Base-by-base conservation (phyloP, 2,797 vertebrate genomes). In the Macroramphosus scolopax region DNA sequence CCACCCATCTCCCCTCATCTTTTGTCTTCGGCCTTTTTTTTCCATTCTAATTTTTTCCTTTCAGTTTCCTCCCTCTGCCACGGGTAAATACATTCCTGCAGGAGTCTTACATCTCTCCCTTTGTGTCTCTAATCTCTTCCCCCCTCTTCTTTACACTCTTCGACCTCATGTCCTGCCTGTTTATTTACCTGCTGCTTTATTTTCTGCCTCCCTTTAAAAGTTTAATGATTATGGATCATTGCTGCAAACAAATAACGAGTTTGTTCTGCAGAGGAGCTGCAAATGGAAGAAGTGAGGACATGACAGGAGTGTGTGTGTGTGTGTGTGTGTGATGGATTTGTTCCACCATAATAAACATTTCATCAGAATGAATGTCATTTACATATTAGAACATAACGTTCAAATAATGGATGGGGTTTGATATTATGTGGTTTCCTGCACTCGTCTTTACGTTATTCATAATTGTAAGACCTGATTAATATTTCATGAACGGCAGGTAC, bases 161-260 rank as follows among this genome's bases (percentile, higher is more conserved):
- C 34, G 47, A 14, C 37, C 41, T 66, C 38, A 59, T 68, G 39
- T 72, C 42, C 41, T 6, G 24, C 26, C 17, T 36, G 50, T 35
- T 68, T 64, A 59, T 68, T 70, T 61, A 48, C 47, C 46, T 24
- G 16, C 30, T 18, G 24, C 12, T 43, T 64, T 46, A 51, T 58
- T 63, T 61, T 52, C 51, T 43, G 34, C 25, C 29, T 60, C 18
- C 25, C 51, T 36, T 66, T 71, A n/a, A n/a, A n/a, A n/a, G n/a
- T n/a, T 63, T 65, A 65, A 75, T 66, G 62, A 40, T 51, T 33
- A 42, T n/a, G n/a, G n/a, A 41, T 41, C 17, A 51, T 17, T 46
- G 49, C 67, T 59, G 15, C 44, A 35, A 18, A 50, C 18, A 50
- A 58, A 12, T 38, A 49, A 36, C 13, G 33, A 16, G 46, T 44